phyloP scores from a whole-genome alignment of 1,140 invertebrate species.

The Thaumatotibia leucotreta region DNA sequence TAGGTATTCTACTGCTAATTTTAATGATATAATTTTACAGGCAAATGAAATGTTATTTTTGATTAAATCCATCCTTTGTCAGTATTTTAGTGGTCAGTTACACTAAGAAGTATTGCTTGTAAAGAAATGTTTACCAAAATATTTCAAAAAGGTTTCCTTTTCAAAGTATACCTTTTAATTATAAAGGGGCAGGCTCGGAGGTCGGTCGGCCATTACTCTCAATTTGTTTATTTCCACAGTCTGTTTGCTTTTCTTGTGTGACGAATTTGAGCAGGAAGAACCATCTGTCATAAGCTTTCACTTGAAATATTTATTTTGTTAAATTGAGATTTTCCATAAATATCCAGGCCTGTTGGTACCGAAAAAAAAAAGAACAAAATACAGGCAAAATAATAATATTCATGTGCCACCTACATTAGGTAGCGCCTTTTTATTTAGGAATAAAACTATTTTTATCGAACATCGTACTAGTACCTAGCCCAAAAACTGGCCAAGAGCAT shows the following conservation, averaged over 20 bases:
- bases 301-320: background rate
- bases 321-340: background rate
- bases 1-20: too few species aligned
- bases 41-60: too few species aligned
- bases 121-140: background rate
- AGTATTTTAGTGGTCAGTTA: background rate
- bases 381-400: too few species aligned
- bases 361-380: too few species aligned
- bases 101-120: background rate
- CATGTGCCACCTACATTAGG: too few species aligned
- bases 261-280: background rate
- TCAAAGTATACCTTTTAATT: background rate
- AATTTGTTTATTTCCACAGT: slow-evolving; percentile 1
- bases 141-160: background rate
- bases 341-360: too few species aligned
- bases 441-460: too few species aligned
- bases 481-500: too few species aligned
- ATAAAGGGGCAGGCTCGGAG: background rate
- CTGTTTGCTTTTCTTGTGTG: slow-evolving; percentile 2
- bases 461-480: too few species aligned
- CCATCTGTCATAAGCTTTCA: background rate
- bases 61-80: too few species aligned
- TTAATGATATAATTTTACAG: too few species aligned
- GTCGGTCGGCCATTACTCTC: slow-evolving; percentile 3
- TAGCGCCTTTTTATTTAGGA: too few species aligned